A percentile compares a stretch with the other conserved stretches of the same genome.
Conservation (phyloP, 2,888 invertebrate genomes). For the Altica lythri region DNA sequence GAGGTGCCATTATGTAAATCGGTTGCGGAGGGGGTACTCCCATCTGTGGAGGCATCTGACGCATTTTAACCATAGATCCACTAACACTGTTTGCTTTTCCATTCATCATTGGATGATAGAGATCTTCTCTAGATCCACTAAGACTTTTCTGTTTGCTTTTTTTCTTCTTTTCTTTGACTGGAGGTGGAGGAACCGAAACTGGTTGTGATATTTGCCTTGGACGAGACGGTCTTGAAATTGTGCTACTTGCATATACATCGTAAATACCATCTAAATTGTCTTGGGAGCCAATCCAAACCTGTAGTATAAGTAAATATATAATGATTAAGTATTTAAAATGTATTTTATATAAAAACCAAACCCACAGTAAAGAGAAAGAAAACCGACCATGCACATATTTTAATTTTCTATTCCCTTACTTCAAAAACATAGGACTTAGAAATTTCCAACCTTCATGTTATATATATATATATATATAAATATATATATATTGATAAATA, state of each 20-base stretch:
- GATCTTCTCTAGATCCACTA: slow-evolving; percentile 58
- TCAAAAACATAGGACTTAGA: too few species aligned
- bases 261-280: slow-evolving; percentile 76
- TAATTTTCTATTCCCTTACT: too few species aligned
- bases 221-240: slow-evolving; percentile 68
- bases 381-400: too few species aligned
- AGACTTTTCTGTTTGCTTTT: slow-evolving; percentile 59
- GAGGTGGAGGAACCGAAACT: slow-evolving; percentile 79
- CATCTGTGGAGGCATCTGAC: slow-evolving; percentile 38
- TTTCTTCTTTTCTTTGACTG: slow-evolving; percentile 67
- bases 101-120: slow-evolving; percentile 63
- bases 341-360: too few species aligned
- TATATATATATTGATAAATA: too few species aligned
- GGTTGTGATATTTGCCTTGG: slow-evolving; percentile 82
- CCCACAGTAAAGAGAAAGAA: too few species aligned
- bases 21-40: slow-evolving; percentile 53
- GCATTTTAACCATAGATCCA: slow-evolving; percentile 58
- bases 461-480: too few species aligned
- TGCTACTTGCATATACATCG: slow-evolving; percentile 68
- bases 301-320: too few species aligned
- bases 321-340: too few species aligned
- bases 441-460: too few species aligned
- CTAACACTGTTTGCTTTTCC: slow-evolving; percentile 56
- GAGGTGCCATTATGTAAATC: slow-evolving; percentile 54
- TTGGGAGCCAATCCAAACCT: slow-evolving; percentile 83